A percentile compares a stretch with the other conserved stretches of the same genome.
These are phyloP conservation scores for Lasioglossum oenotherae DNA, from an alignment of 2,888 invertebrate genomes.

Conservation along the genomic window DNA sequence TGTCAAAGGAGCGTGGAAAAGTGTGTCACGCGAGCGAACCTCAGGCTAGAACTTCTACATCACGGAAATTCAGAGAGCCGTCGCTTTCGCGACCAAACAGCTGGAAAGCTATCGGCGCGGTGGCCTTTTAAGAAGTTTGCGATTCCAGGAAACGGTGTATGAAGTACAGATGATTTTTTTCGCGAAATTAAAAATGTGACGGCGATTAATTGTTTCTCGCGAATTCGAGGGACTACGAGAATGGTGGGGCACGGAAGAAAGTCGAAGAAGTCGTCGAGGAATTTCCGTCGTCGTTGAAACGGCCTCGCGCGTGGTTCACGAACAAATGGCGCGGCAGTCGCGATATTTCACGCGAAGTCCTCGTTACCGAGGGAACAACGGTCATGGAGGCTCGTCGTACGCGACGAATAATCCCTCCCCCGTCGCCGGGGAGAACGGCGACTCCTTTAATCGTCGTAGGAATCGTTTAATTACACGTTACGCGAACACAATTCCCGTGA, in stretches of 20 bases:
- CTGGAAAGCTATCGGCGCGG: background rate
- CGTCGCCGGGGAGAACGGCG: background rate
- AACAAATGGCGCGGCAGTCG: conserved; percentile 18
- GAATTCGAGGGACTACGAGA: background rate
- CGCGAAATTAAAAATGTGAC: conserved; percentile 1
- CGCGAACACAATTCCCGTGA: conserved; percentile 5
- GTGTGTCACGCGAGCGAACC: conserved; percentile 68
- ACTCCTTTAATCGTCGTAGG: conserved; percentile 24
- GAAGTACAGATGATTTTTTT: background rate
- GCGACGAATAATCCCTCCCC: conserved; percentile 4
- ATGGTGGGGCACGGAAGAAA: background rate
- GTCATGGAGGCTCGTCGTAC: background rate
- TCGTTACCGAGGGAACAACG: conserved; percentile 17
- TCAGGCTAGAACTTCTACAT: conserved; percentile 39
- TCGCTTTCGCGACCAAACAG: conserved; percentile 40
- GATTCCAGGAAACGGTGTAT: conserved; percentile 29
- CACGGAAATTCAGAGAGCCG: conserved; percentile 54
- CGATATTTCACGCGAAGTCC: conserved; percentile 32
- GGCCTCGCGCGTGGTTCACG: background rate
- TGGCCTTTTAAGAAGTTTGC: conserved; percentile 33
- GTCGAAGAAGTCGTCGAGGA: background rate
- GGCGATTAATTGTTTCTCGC: conserved; percentile 33
- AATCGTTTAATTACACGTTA: conserved; percentile 37
- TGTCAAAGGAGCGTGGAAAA: conserved; percentile 67
- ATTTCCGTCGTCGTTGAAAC: conserved; percentile 10